Conservation (phyloP, 2,797 vertebrate genomes). For the Linurgus olivaceus region DNA sequence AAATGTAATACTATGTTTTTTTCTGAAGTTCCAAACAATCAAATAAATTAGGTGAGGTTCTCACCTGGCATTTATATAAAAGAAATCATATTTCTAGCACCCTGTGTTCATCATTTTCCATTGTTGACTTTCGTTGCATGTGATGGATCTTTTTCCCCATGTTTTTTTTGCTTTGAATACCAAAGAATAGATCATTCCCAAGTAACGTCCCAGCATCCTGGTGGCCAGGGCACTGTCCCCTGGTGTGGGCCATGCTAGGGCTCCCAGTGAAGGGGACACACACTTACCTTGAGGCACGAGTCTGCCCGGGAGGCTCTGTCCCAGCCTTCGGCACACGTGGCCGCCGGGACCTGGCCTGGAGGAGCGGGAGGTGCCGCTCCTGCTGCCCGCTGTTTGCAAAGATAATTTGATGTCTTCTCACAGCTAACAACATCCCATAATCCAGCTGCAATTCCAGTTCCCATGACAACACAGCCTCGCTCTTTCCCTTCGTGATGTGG, state of each 20-base stretch:
- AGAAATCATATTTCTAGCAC: not conserved
- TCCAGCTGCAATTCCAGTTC: slow-evolving; percentile 83
- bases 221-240: not conserved
- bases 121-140: not conserved
- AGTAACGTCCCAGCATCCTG: fast-evolving
- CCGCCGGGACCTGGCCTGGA: slow-evolving; percentile 54
- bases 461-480: slow-evolving; percentile 88
- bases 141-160: not conserved
- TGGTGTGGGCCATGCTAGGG: not conserved
- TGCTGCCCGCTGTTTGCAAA: slow-evolving; percentile 85
- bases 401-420: slow-evolving; percentile 82
- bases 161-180: not conserved
- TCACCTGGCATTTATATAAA: not conserved
- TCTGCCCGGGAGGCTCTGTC: slow-evolving; percentile 31
- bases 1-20: not conserved
- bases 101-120: fast-evolving
- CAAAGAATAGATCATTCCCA: not conserved
- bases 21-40: not conserved
- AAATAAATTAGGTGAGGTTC: not conserved
- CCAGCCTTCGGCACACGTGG: slow-evolving; percentile 80
- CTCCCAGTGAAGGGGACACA: not conserved
- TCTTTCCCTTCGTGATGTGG: slow-evolving; percentile 76
- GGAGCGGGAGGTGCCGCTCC: slow-evolving; percentile 72
- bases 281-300: slow-evolving; percentile 82
- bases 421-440: slow-evolving; percentile 90